phyloP scores from a whole-genome alignment of 1,140 invertebrate species.

The Sipha flava region DNA sequence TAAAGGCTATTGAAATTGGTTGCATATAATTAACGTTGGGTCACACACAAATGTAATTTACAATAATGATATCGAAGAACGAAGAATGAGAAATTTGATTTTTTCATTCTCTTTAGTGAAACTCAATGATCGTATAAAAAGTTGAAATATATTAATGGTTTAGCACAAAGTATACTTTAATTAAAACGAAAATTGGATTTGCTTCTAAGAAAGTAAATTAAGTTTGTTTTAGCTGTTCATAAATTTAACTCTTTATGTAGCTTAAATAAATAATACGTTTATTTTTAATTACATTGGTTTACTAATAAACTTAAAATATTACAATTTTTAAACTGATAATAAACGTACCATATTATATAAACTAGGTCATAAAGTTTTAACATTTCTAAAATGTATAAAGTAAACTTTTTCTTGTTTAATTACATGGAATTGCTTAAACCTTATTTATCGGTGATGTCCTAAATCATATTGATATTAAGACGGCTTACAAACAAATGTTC shows the following conservation, averaged over 20 bases:
- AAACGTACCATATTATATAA: background rate
- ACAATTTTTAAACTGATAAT: conserved; percentile 18
- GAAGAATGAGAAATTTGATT: background rate
- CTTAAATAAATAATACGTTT: conserved; percentile 23
- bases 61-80: background rate
- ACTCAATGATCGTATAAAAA: background rate
- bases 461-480: background rate
- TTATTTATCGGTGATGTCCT: background rate
- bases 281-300: conserved; percentile 20
- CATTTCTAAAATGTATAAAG: background rate
- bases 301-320: conserved; percentile 18
- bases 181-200: conserved; percentile 19
- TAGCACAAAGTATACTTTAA: background rate
- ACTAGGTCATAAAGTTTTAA: conserved; percentile 8
- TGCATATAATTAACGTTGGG: background rate
- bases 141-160: background rate
- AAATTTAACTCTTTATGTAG: conserved; percentile 8
- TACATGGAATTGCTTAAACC: background rate
- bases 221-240: conserved; percentile 19
- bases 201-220: conserved; percentile 9
- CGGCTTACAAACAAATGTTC: too few relatives aligned
- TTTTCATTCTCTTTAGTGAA: background rate
- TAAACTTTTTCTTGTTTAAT: background rate
- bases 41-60: background rate
- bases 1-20: background rate